Percentiles rank a stretch among this genome's conserved stretches.
Conservation (phyloP, 2,888 invertebrate species). For the Catocala nupta region DNA sequence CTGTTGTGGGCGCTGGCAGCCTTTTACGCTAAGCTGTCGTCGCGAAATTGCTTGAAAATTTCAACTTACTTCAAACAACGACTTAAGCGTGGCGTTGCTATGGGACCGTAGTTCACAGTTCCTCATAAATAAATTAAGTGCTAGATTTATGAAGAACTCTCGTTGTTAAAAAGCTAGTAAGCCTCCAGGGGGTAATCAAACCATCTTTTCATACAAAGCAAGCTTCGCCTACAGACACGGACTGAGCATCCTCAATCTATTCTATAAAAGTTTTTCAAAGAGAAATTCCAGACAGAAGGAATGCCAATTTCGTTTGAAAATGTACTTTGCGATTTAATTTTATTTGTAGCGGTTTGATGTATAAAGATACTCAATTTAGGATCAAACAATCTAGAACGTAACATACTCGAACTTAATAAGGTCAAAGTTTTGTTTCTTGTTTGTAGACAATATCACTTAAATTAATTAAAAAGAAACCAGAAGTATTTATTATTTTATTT, state of each 20-base stretch:
- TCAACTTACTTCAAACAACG: conserved; percentile 54
- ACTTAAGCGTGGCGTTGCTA: conserved; percentile 19
- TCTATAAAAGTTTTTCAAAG: conserved; percentile 60
- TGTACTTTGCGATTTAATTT: conserved; percentile 55
- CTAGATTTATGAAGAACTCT: conserved; percentile 10
- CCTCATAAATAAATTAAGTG: conserved; percentile 20
- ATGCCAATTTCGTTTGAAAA: conserved; percentile 67
- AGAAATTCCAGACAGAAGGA: conserved; percentile 56
- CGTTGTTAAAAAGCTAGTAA: conserved; percentile 18
- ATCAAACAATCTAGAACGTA: conserved; percentile 33
- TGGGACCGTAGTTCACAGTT: conserved; percentile 13
- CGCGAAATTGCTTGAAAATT: conserved; percentile 61
- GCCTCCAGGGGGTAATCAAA: conserved; percentile 47
- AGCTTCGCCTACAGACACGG: conserved; percentile 41
- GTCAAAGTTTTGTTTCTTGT: background rate
- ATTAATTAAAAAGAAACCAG: too few species aligned
- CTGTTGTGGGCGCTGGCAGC: conserved; percentile 43
- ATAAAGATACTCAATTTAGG: conserved; percentile 36
- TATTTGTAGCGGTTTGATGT: conserved; percentile 51
- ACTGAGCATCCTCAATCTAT: conserved; percentile 56
- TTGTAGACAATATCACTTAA: background rate
- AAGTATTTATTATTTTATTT: too few species aligned
- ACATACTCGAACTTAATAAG: conserved; percentile 15
- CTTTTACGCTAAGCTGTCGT: conserved; percentile 54
- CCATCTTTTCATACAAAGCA: conserved; percentile 46